Evolutionary conservation across 2,888 invertebrate species (phyloP), one percentile per base, ranked within the genome.

Genomic region (Eueremaeus valkanovi): DNA sequence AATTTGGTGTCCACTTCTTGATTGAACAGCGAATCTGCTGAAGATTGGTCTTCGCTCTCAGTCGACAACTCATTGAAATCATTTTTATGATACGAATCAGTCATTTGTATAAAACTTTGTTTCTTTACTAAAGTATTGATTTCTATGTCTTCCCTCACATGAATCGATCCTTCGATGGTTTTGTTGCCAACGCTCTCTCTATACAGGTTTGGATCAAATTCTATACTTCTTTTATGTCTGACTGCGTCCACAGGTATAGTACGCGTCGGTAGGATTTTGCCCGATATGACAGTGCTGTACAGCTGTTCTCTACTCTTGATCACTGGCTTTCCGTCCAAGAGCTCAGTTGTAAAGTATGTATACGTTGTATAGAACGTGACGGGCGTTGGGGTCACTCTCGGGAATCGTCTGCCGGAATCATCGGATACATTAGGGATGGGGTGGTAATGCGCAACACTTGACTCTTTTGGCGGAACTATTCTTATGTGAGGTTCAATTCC

Each of bases 351-450:
- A 16, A 72, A 75, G 31, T 75, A 75, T 16, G 79, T 79, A 36
- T 79, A 78, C 1, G 79, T 79, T 6, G 79, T 79, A 58, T 78
- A 79, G 73, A 58, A 79, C 5, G 79, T 79, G 16, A 79, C 78
- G 18, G 73, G 78, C 27, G 78, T 78, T 66, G 79, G 78, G 55
- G 76, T 76, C 24, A 78, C 66, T 9, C 49, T 63, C 5, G 73
- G 73, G 51, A 73, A 63, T 21, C 51, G 11, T 33, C 76, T 27
- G 5, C 73, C 73, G 5, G 27, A 5, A 40, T 55, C 68, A 24
- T 68, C 42, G 1, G 68, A 36, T n/a, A 3, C 11, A 11, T 33
- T 31, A n/a, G 33, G 8, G 21, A 68, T 36, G 0, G 24, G n/a
- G 24, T 68, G 36, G 13, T 31, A n/a, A 31, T 63, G 63, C 16